Base-by-base conservation (phyloP, 2,113 vertebrate genomes). In the Heptranchias perlo region DNA sequence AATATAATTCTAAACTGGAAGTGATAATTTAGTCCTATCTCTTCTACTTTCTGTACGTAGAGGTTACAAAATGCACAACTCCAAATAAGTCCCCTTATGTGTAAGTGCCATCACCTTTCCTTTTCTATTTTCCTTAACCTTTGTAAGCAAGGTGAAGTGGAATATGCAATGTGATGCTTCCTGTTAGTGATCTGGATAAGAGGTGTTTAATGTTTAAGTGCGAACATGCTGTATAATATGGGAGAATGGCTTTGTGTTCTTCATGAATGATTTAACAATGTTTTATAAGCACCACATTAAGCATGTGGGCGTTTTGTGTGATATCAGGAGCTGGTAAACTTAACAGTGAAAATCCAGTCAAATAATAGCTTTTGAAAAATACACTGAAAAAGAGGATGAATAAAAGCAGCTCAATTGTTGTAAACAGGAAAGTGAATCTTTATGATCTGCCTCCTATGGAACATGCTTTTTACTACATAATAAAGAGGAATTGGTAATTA, bases 401-500 rank as follows among this genome's bases (percentile, higher is more conserved):
- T 64, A 49, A 49, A 62, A 49, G 25, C 44, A 31, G 28, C 62
- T 31, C 10, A 18, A 65, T 31, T 65, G 62, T 69, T 35, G 93
- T 16, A 13, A 69, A 47, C 23, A 67, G 4, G 23, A 49, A 94
- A 67, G 93, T 31, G 8, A 65, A 95, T 95, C 64, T 44, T 69
- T 35, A 94, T 95, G 49, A 95, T 49, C 39, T 49, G 1, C 39
- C 64, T 31, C 93, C 64, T 4, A 31, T n/a, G 35, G 44, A 67
- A 13, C 23, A 44, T 25, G 61, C 13, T 94, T 62, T 64, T 44
- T 62, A 65, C n/a, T n/a, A 95, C 44, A 49, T 69, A 25, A 95
- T 69, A 67, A 95, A 95, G 25, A 65, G 93, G 23, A 95, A 95
- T 49, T 95, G 8, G 23, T 95, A 62, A 69, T 95, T 49, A 69